Percentiles rank a stretch among this genome's conserved stretches.
phyloP scores from a whole-genome alignment of 2,113 vertebrate genomes.

The Pluvialis apricaria region DNA sequence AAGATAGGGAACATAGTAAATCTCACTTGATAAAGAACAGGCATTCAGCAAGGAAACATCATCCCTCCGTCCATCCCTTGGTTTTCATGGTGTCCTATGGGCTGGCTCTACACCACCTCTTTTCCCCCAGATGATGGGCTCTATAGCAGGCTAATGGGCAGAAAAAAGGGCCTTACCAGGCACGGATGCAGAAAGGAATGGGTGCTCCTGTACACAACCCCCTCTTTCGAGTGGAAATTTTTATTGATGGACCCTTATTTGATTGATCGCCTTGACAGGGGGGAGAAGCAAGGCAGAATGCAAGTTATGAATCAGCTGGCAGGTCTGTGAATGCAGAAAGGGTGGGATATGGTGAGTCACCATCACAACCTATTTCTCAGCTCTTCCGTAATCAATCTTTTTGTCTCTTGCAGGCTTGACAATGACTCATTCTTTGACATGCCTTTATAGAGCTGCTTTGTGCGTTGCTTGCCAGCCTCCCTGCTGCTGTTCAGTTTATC shows the following conservation, averaged over 20 bases:
- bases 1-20: background rate
- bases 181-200: background rate
- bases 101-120: background rate
- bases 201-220: background rate
- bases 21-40: background rate
- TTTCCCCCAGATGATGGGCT: background rate
- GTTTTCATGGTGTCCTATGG: background rate
- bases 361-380: slow-evolving; percentile 55
- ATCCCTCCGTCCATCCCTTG: background rate
- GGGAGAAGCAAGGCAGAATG: slow-evolving; percentile 37
- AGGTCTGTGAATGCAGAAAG: slow-evolving; percentile 49
- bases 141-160: background rate
- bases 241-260: slow-evolving; percentile 26
- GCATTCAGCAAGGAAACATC: background rate
- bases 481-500: background rate
- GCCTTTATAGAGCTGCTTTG: slow-evolving; percentile 44
- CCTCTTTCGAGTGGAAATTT: background rate
- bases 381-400: slow-evolving; percentile 64
- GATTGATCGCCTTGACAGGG: background rate
- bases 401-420: slow-evolving; percentile 44
- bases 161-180: background rate
- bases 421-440: slow-evolving; percentile 68
- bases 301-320: slow-evolving; percentile 68
- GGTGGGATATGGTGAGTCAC: slow-evolving; percentile 71
- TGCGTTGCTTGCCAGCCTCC: background rate